Conservation (phyloP, 2,888 invertebrate genomes). For the Lordiphosa fenestrarum region DNA sequence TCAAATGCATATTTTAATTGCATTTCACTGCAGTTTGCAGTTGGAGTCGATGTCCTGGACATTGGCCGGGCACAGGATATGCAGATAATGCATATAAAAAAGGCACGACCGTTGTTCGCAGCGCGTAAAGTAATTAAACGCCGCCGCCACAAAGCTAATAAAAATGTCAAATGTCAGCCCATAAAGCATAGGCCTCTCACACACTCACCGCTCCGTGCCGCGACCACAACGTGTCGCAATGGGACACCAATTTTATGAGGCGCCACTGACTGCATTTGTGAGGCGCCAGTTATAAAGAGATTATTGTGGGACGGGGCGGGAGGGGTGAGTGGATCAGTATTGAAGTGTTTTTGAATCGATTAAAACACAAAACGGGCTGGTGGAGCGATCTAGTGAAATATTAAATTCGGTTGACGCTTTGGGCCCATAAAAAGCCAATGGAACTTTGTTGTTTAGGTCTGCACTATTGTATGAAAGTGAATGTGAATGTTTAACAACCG, state of each 20-base stretch:
- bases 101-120: slow-evolving; percentile 40
- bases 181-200: slow-evolving; percentile 63
- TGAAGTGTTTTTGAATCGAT: slow-evolving; percentile 2
- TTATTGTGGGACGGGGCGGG: background rate
- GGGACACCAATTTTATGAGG: slow-evolving; percentile 49
- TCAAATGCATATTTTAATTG: slow-evolving; percentile 73
- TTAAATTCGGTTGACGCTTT: slow-evolving; percentile 11
- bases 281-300: slow-evolving; percentile 16
- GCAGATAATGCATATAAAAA: slow-evolving; percentile 59
- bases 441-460: too few relatives aligned
- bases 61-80: background rate
- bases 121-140: slow-evolving; percentile 68
- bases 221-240: slow-evolving; percentile 41
- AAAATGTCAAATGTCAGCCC: slow-evolving; percentile 70
- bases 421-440: too few relatives aligned
- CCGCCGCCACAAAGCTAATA: slow-evolving; percentile 69
- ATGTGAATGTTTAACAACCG: too few relatives aligned
- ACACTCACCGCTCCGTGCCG: background rate
- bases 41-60: slow-evolving; percentile 5
- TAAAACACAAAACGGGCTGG: background rate
- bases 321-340: background rate
- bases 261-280: slow-evolving; percentile 36
- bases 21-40: slow-evolving; percentile 43
- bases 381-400: too few relatives aligned
- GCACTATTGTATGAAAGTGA: too few relatives aligned